A percentile compares a stretch with the other conserved stretches of the same genome.
These are phyloP conservation scores for Melanophora roralis DNA, from an alignment of 2,888 invertebrate genomes.

Conservation along the genomic window DNA sequence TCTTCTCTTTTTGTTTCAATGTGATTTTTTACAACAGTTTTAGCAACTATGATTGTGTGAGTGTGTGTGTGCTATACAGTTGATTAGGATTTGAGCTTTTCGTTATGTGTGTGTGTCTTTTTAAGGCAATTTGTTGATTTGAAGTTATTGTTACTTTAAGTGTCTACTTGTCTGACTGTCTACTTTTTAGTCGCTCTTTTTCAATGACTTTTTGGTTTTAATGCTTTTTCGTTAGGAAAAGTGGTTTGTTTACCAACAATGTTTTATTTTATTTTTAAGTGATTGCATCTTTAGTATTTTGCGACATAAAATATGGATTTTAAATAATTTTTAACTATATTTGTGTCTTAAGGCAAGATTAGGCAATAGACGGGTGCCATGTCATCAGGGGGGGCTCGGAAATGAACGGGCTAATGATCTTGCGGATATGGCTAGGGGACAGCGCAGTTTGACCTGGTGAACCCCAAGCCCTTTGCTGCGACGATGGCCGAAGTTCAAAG, in stretches of 20 bases:
- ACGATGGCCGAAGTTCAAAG: too few relatives aligned
- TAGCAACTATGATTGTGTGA: background rate
- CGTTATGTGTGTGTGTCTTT: background rate
- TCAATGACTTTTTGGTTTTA: background rate
- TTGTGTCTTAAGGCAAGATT: too few relatives aligned
- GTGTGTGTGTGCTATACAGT: background rate
- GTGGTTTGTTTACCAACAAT: background rate
- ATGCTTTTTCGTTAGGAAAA: background rate
- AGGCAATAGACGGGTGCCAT: too few relatives aligned
- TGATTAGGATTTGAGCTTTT: background rate
- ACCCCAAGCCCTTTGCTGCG: too few relatives aligned
- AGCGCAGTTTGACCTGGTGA: too few relatives aligned
- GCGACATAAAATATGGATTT: too few relatives aligned
- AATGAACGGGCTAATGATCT: too few relatives aligned
- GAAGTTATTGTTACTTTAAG: conserved; percentile 48
- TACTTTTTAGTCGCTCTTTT: conserved; percentile 1
- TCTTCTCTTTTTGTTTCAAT: background rate
- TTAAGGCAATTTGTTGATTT: conserved; percentile 51
- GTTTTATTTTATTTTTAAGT: background rate
- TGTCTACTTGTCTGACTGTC: conserved; percentile 22
- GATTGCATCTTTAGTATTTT: background rate
- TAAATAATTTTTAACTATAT: too few relatives aligned
- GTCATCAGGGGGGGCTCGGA: too few relatives aligned
- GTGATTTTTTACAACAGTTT: background rate
- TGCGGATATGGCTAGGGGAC: too few relatives aligned